phyloP scores from a whole-genome alignment of 1,140 invertebrate genomes.

The Papilio xuthus region DNA sequence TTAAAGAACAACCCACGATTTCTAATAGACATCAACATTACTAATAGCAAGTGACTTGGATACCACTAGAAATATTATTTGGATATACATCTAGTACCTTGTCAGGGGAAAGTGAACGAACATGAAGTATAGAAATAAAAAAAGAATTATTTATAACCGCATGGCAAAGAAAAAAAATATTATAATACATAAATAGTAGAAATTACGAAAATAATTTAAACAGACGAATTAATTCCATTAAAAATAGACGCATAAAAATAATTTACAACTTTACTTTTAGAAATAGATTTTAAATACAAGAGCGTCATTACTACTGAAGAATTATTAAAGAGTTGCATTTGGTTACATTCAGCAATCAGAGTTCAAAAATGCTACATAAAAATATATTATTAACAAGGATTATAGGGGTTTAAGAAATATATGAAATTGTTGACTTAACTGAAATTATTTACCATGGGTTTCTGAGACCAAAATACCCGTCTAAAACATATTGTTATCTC shows the following conservation, averaged over 20 bases:
- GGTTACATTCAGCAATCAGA: not conserved
- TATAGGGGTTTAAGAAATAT: not conserved
- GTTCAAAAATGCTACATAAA: not conserved
- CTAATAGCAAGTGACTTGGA: slow-evolving; percentile 7
- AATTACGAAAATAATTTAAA: not conserved
- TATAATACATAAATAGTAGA: not conserved
- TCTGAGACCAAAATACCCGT: no score
- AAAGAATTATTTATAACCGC: not conserved
- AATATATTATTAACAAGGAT: not conserved
- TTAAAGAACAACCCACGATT: slow-evolving; percentile 1
- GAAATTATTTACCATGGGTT: no score
- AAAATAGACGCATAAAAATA: not conserved
- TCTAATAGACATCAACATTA: slow-evolving; percentile 20
- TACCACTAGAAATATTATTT: slow-evolving; percentile 11
- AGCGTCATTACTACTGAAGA: not conserved
- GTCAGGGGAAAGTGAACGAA: slow-evolving; percentile 27
- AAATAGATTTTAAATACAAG: not conserved
- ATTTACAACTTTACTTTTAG: not conserved
- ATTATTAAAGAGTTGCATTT: not conserved
- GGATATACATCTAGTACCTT: slow-evolving; percentile 37
- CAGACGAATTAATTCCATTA: not conserved
- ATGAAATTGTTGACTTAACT: not conserved
- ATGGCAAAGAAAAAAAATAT: not conserved
- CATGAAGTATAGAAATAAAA: slow-evolving; percentile 9
- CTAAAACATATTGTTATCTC: no score